phyloP scores from a whole-genome alignment of 2,797 vertebrate species.

The Forpus xanthops region DNA sequence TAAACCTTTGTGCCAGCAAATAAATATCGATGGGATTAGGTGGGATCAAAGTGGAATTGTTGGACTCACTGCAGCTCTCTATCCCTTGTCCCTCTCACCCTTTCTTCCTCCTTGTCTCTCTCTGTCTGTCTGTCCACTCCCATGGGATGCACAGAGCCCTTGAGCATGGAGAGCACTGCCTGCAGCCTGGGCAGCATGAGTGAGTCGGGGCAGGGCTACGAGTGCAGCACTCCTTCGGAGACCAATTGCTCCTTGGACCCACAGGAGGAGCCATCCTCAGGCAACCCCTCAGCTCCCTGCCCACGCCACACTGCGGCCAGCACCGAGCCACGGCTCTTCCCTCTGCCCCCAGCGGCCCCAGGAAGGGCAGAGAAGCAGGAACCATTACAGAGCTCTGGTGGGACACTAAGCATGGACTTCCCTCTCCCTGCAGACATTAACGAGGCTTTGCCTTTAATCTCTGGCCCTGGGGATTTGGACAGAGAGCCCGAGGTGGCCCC shows the following conservation, averaged over 20 bases:
- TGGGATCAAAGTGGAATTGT: not conserved
- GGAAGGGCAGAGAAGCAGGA: conserved; percentile 68
- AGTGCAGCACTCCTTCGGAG: conserved; percentile 55
- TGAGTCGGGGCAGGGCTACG: conserved; percentile 49
- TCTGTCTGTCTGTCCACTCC: not conserved
- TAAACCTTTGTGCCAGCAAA: not conserved
- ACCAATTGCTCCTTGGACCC: conserved; percentile 58
- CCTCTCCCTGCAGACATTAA: conserved; percentile 70
- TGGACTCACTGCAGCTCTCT: not conserved
- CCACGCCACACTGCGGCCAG: not conserved
- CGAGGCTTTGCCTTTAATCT: conserved; percentile 66
- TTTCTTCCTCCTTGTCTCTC: no score
- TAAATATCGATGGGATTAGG: not conserved
- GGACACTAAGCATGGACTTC: conserved; percentile 81
- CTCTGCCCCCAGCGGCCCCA: conserved; percentile 66
- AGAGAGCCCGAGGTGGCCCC: conserved; percentile 66
- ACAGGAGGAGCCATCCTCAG: not conserved
- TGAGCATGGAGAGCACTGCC: conserved; percentile 39
- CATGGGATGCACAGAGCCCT: conserved; percentile 52
- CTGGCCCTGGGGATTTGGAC: conserved; percentile 65
- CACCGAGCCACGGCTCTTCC: conserved; percentile 71
- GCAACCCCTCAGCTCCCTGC: not conserved
- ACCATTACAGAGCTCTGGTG: conserved; percentile 30
- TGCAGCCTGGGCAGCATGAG: conserved; percentile 61
- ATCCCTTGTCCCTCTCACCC: not conserved